A percentile compares a stretch with the other conserved stretches of the same genome.
Evolutionary conservation across 2,113 vertebrate species (phyloP).

Genomic region (Antechinus stuartii): DNA sequence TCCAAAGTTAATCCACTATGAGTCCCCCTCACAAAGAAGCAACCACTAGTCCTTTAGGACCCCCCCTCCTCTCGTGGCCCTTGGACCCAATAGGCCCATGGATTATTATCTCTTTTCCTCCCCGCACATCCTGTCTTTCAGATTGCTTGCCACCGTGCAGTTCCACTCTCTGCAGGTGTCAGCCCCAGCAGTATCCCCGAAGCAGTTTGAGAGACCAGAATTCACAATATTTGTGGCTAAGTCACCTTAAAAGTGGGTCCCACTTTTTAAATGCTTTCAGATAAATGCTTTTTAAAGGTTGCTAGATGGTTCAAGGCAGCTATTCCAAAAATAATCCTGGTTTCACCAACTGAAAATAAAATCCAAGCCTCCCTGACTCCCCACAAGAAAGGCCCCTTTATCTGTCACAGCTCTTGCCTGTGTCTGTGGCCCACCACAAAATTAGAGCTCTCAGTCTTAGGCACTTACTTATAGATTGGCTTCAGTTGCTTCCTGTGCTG

Average conservation of each 20-base stretch:
- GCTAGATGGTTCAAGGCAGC: neutral
- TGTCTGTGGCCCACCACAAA: slow-evolving; percentile 13
- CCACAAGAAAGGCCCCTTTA: neutral
- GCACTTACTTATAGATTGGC: slow-evolving; percentile 3
- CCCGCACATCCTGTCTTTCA: neutral
- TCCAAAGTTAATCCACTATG: neutral
- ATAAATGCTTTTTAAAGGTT: neutral
- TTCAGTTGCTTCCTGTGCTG: slow-evolving; percentile 23
- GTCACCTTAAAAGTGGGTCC: neutral
- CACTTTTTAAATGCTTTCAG: neutral
- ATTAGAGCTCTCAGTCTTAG: neutral
- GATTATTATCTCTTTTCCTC: neutral
- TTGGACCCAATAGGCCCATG: rapidly evolving
- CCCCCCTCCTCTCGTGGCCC: too few relatives aligned
- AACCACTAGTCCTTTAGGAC: too few relatives aligned
- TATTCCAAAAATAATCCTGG: neutral
- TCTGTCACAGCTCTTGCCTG: slow-evolving; percentile 39
- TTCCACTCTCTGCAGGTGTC: neutral
- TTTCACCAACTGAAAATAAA: slow-evolving; percentile 23
- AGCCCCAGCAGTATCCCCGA: neutral
- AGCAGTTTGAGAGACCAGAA: neutral
- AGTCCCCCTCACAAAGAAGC: neutral
- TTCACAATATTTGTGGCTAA: neutral
- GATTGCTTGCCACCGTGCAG: neutral
- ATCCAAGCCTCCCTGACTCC: neutral